Evolutionary conservation across 2,113 vertebrate species (phyloP).

Genomic region (Spizaetus ornatus): DNA sequence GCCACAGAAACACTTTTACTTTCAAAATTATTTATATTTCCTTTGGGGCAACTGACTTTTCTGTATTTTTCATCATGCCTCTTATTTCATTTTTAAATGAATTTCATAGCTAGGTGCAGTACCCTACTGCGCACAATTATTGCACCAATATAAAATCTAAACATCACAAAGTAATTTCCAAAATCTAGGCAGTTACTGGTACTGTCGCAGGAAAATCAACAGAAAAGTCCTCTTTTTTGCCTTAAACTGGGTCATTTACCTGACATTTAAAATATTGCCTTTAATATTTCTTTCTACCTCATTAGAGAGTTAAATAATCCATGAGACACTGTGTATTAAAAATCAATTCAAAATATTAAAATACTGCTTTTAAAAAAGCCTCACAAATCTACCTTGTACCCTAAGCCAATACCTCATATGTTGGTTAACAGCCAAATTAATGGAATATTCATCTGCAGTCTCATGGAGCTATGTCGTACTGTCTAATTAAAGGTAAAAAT

Average conservation of each 20-base stretch:
- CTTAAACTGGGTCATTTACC: background rate
- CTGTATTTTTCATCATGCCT: conserved; percentile 38
- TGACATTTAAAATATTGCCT: conserved; percentile 59
- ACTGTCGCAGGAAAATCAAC: background rate
- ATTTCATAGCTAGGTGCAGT: conserved; percentile 39
- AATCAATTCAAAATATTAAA: conserved; percentile 48
- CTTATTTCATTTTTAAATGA: conserved; percentile 35
- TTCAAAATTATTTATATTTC: conserved; percentile 44
- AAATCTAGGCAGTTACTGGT: conserved; percentile 17
- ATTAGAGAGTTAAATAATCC: conserved; percentile 67
- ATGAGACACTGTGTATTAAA: conserved; percentile 47
- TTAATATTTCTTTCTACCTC: conserved; percentile 61
- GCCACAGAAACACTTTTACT: conserved; percentile 20
- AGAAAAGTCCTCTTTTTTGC: background rate
- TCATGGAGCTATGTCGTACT: conserved; percentile 57
- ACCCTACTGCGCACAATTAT: conserved; percentile 55
- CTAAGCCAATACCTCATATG: conserved; percentile 28
- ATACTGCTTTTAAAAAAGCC: conserved; percentile 17
- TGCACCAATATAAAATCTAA: conserved; percentile 60
- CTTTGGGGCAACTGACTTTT: background rate
- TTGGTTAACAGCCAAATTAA: conserved; percentile 71
- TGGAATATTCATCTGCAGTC: conserved; percentile 57
- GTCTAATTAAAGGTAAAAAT: conserved; percentile 79
- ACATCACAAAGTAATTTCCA: conserved; percentile 2
- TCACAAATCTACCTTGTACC: conserved; percentile 49